phyloP scores from a whole-genome alignment of 2,113 vertebrate species.

The Scartelaos histophorus region DNA sequence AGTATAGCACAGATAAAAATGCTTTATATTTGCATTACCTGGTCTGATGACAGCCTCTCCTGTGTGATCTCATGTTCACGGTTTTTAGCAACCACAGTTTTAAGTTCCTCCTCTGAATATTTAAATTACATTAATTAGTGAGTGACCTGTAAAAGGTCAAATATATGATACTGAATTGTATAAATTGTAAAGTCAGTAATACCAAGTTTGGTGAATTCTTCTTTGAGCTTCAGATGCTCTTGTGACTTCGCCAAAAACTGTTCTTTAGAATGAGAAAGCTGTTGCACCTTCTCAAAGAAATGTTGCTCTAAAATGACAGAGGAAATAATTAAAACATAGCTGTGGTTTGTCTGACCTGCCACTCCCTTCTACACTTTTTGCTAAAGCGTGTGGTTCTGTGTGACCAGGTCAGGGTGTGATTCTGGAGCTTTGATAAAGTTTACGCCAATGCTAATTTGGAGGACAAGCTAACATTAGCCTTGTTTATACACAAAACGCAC shows the following conservation, averaged over 20 bases:
- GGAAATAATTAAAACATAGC: not conserved
- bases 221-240: constrained; percentile 82
- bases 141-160: not conserved
- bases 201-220: constrained; percentile 84
- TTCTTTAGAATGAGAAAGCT: constrained; percentile 86
- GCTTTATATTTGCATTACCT: constrained; percentile 64
- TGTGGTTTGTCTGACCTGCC: not conserved
- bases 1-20: not conserved
- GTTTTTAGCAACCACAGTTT: constrained; percentile 80
- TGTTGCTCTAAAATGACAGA: constrained; percentile 83
- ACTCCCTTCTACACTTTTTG: too few species aligned
- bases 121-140: not conserved
- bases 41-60: constrained; percentile 72
- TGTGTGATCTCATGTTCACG: constrained; percentile 82
- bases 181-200: constrained; percentile 48
- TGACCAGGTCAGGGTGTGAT: too few species aligned
- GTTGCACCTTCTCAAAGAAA: constrained; percentile 92
- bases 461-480: constrained; percentile 14
- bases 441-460: not conserved
- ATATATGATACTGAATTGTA: not conserved
- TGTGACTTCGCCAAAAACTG: constrained; percentile 85
- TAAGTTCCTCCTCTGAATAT: constrained; percentile 81
- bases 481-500: not conserved
- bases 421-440: not conserved
- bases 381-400: too few species aligned